These are phyloP conservation scores for Tinea pellionella DNA, from an alignment of 2,888 invertebrate genomes.

Conservation along the genomic window DNA sequence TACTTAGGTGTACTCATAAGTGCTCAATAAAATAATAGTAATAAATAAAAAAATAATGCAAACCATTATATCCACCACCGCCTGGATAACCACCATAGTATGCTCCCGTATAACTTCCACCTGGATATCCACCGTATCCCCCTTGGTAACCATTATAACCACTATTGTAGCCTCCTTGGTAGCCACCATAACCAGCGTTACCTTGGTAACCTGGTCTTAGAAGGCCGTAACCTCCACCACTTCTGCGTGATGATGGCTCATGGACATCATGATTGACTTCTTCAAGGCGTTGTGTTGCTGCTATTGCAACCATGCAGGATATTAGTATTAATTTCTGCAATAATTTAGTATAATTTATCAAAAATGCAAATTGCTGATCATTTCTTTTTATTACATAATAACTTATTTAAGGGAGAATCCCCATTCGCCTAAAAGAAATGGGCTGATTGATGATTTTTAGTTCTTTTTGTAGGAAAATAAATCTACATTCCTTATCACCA, in stretches of 20 bases:
- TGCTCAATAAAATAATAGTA: too few relatives aligned
- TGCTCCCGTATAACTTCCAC: constrained; percentile 17
- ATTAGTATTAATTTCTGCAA: constrained; percentile 41
- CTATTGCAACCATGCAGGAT: constrained; percentile 38
- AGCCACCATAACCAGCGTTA: constrained; percentile 17
- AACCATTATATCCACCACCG: constrained; percentile 14
- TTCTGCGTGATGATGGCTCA: constrained; percentile 32
- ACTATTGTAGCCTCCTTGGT: constrained; percentile 24
- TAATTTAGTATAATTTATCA: too few relatives aligned
- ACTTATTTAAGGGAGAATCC: too few relatives aligned
- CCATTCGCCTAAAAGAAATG: too few relatives aligned
- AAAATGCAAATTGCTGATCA: too few relatives aligned
- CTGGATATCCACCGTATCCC: constrained; percentile 15
- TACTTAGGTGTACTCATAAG: too few relatives aligned
- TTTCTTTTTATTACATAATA: too few relatives aligned
- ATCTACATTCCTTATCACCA: too few relatives aligned
- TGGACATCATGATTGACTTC: constrained; percentile 31
- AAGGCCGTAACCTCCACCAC: constrained; percentile 45
- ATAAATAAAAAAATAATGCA: constrained; percentile 9
- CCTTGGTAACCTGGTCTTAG: constrained; percentile 33
- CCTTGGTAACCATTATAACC: constrained; percentile 25
- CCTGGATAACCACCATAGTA: constrained; percentile 19
- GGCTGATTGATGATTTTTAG: too few relatives aligned
- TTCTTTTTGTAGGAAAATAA: too few relatives aligned
- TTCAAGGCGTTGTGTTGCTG: constrained; percentile 30